Conservation (phyloP, 2,113 vertebrate genomes). For the Morone saxatilis region DNA sequence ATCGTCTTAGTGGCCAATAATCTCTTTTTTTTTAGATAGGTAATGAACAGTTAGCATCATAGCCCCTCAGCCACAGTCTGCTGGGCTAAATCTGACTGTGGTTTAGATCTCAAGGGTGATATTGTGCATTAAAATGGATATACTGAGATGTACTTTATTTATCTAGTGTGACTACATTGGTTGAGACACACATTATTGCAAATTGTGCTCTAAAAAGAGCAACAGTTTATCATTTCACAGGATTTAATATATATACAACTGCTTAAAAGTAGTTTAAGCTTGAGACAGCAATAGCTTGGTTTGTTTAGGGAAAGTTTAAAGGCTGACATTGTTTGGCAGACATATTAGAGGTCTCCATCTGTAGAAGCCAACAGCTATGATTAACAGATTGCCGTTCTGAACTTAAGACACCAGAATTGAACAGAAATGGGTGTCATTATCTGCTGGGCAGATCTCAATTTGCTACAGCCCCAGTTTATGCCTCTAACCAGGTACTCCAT, state of each 20-base stretch:
- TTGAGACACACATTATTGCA: too few relatives aligned
- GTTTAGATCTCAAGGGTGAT: not conserved
- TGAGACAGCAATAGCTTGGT: too few relatives aligned
- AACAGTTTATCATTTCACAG: not conserved
- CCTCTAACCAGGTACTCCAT: not conserved
- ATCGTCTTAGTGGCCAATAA: constrained; percentile 77
- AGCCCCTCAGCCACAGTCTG: constrained; percentile 11
- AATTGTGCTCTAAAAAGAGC: not conserved
- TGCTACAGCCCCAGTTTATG: too few relatives aligned
- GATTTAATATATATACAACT: not conserved
- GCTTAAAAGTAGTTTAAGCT: not conserved
- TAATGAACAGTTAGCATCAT: constrained; percentile 49
- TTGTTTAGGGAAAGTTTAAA: too few relatives aligned
- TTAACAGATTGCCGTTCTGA: too few relatives aligned
- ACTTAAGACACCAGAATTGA: too few relatives aligned
- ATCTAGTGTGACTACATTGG: not conserved
- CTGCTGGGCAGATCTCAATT: not conserved
- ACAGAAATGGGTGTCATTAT: too few relatives aligned
- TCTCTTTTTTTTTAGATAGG: constrained; percentile 68
- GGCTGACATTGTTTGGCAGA: too few relatives aligned
- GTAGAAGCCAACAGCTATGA: too few relatives aligned
- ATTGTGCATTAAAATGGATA: not conserved
- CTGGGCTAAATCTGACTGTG: not conserved
- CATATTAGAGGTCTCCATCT: too few relatives aligned
- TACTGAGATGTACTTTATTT: not conserved